A percentile compares a stretch with the other conserved stretches of the same genome.
These are phyloP conservation scores for Pedetes capensis DNA, from an alignment of 2,113 vertebrate genomes.

Conservation along the genomic window DNA sequence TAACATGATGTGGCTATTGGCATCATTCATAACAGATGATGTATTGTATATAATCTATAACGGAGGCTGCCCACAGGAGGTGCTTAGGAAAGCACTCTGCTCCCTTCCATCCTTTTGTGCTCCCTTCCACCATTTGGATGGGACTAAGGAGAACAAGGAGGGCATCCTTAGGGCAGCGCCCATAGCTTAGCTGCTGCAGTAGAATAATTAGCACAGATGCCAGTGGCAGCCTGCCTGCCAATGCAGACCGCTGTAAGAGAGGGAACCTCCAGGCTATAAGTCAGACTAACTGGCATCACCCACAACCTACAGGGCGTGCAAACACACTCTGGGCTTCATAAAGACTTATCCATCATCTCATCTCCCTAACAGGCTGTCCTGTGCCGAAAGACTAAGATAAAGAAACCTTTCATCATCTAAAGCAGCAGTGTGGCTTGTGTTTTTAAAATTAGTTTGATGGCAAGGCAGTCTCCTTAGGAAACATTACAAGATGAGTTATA, in stretches of 20 bases:
- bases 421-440: neutral
- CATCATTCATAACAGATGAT: no score
- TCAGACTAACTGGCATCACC: neutral
- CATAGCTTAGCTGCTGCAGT: neutral
- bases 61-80: neutral
- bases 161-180: neutral
- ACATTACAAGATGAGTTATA: constrained; percentile 18
- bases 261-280: neutral
- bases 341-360: neutral
- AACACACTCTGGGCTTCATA: neutral
- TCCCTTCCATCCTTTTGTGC: fast-evolving
- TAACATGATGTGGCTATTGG: fast-evolving
- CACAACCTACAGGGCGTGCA: neutral
- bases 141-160: neutral
- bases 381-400: constrained; percentile 41
- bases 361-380: constrained; percentile 9
- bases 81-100: neutral
- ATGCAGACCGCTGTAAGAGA: neutral
- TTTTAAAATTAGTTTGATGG: constrained; percentile 24
- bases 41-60: no score
- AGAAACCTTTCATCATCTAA: constrained; percentile 28
- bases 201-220: neutral
- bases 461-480: constrained; percentile 44
- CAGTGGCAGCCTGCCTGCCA: neutral
- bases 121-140: neutral